Percentiles rank a stretch among this genome's conserved stretches.
phyloP scores from a whole-genome alignment of 2,113 vertebrate genomes.

The Rhegmatorhina hoffmannsi region DNA sequence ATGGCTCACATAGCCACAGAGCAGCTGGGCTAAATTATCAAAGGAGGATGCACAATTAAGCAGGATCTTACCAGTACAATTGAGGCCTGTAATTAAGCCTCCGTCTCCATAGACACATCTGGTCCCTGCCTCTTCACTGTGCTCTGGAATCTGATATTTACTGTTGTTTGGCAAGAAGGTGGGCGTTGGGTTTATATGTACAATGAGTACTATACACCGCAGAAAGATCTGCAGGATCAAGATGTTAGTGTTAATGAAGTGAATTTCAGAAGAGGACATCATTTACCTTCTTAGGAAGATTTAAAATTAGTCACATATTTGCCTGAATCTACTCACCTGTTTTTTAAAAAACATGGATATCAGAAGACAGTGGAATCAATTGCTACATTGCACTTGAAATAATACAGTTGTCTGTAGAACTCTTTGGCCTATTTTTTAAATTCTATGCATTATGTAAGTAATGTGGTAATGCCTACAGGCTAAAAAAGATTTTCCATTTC shows the following conservation, averaged over 20 bases:
- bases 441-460: not conserved
- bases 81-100: constrained; percentile 32
- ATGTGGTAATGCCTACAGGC: not conserved
- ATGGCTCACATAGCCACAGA: not conserved
- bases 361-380: not conserved
- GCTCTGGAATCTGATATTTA: constrained; percentile 22
- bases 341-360: not conserved
- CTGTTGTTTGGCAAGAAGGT: not conserved
- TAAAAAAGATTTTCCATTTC: not conserved
- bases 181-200: accelerated
- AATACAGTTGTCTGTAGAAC: not conserved
- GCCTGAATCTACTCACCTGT: not conserved
- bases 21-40: constrained; percentile 46
- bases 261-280: not conserved
- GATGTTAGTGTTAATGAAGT: not conserved
- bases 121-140: not conserved
- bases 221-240: not conserved
- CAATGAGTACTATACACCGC: not conserved
- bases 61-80: constrained; percentile 26
- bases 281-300: not conserved
- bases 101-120: constrained; percentile 35
- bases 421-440: not conserved
- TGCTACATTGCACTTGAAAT: not conserved
- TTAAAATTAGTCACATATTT: not conserved
- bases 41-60: constrained; percentile 53